phyloP scores from a whole-genome alignment of 2,113 vertebrate genomes.

The Trachemys scripta region DNA sequence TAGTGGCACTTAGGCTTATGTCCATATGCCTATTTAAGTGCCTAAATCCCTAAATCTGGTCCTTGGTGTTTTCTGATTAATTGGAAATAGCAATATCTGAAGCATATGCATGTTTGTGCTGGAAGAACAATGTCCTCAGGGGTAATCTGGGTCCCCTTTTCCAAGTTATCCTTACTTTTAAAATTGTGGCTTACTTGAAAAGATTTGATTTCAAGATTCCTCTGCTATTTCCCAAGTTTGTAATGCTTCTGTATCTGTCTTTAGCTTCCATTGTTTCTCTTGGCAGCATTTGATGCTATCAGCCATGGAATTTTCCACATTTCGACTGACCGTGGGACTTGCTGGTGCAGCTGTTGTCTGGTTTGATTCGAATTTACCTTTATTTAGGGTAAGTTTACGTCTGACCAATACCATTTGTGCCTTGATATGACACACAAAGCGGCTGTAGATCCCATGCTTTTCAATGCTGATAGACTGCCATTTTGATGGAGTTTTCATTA shows the following conservation, averaged over 20 bases:
- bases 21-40: too few species aligned
- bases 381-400: background rate
- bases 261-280: background rate
- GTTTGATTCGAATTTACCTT: background rate
- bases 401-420: background rate
- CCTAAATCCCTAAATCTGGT: too few species aligned
- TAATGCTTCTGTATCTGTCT: background rate
- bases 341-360: background rate
- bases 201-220: background rate
- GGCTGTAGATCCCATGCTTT: background rate
- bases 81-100: rapidly evolving
- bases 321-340: background rate
- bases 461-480: background rate
- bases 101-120: rapidly evolving
- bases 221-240: background rate
- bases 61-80: too few species aligned
- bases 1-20: too few species aligned
- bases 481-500: background rate
- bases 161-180: background rate
- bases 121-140: background rate
- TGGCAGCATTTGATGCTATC: background rate
- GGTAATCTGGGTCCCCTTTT: background rate
- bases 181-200: background rate
- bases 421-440: background rate
- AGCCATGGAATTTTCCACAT: constrained; percentile 4